Evolutionary conservation across 2,888 invertebrate species (phyloP), one percentile per base, ranked within the genome.

Genomic region (Malthinus seriepunctatus): DNA sequence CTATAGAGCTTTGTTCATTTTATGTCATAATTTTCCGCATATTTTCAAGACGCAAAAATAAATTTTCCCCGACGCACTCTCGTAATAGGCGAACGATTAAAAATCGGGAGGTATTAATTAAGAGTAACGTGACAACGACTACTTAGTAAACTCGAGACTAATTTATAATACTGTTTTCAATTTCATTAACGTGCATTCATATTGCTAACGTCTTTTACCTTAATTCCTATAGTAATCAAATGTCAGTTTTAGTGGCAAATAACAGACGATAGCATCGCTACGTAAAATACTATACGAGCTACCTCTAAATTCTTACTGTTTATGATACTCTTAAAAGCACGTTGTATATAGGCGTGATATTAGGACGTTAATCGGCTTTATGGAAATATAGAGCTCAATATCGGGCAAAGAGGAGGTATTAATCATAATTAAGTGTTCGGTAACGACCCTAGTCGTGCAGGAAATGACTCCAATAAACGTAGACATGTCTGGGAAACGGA

Each of bases 341-440:
- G 67, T 69, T 69, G 72, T 71, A 70, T 72, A 71, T 69, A 71
- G 68, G 70, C 71, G 71, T 69, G 71, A 73, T 73, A 74, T 73
- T 80, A 79, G 80, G 80, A 78, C 80, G 80, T 80, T 81, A 81
- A 81, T 81, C 80, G 80, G 80, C 79, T 81, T 81, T 82, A 81
- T 81, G 81, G 81, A 81, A 81, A 81, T 81, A 80, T 80, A 81
- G 79, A 78, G 80, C 79, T 80, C 81, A 81, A 81, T 81, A 81
- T 81, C 80, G 23, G 79, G 80, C 77, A 70, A 69, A 67, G 68
- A 67, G 69, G 65, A 66, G 67, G 69, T 74, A 76, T 76, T 75
- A 75, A 75, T 76, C 75, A 75, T 76, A 75, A 76, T 76, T 76
- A 76, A 76, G 73, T 69, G 75, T 73, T 75, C 66, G 71, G 73